Conservation (phyloP, 2,113 vertebrate genomes). For the Motacilla tschutschensis region DNA sequence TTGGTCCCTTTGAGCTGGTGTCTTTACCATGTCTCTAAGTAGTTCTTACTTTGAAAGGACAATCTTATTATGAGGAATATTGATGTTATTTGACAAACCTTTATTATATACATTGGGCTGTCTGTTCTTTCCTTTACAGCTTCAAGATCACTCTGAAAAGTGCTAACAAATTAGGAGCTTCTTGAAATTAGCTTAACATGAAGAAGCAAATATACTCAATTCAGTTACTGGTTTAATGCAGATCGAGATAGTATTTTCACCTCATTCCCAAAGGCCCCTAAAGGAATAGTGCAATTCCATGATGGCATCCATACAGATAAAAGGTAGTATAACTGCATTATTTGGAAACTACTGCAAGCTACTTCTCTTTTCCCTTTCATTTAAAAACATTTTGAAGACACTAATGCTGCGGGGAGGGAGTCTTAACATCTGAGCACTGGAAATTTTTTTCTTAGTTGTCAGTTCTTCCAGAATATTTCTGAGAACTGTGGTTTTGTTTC, state of each 20-base stretch:
- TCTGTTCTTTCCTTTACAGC: slow-evolving; percentile 1
- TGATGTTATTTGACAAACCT: slow-evolving; percentile 1
- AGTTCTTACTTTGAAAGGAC: background rate
- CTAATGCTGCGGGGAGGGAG: background rate
- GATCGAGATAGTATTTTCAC: slow-evolving; percentile 44
- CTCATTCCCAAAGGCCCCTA: background rate
- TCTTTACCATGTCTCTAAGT: background rate
- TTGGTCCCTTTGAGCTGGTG: background rate
- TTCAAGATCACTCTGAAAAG: slow-evolving; percentile 1
- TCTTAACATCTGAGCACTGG: background rate
- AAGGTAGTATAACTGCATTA: slow-evolving; percentile 37
- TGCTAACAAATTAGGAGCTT: slow-evolving; percentile 30
- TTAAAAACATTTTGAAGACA: slow-evolving; percentile 32
- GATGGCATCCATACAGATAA: slow-evolving; percentile 25
- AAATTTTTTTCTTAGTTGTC: background rate
- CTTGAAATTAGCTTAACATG: slow-evolving; percentile 33
- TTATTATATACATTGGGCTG: background rate
- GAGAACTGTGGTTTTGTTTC: slow-evolving; percentile 6
- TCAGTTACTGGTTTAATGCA: slow-evolving; percentile 34
- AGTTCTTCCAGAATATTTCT: background rate
- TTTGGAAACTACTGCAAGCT: slow-evolving; percentile 19
- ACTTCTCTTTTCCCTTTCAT: background rate
- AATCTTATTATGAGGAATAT: background rate
- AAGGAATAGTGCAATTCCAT: slow-evolving; percentile 24
- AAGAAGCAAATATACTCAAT: slow-evolving; percentile 33